Evolutionary conservation across 2,888 invertebrate genomes (phyloP).

Genomic region (Tricholauxania praeusta): DNA sequence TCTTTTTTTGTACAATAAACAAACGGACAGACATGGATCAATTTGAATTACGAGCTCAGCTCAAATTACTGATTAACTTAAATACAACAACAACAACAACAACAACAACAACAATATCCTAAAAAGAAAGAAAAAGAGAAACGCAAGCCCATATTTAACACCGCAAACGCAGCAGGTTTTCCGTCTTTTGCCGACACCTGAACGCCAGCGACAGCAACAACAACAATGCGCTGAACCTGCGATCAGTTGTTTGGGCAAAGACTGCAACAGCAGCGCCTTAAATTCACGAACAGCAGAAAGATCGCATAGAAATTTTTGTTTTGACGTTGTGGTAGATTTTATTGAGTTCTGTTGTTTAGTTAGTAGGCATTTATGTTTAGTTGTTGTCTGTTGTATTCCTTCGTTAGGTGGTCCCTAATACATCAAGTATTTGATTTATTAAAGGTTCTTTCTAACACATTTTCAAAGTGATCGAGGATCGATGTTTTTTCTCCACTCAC

Average conservation of each 20-base stretch:
- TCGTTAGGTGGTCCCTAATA: constrained; percentile 35
- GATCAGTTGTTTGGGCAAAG: neutral
- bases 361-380: neutral
- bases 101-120: neutral
- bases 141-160: constrained; percentile 35
- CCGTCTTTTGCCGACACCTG: constrained; percentile 29
- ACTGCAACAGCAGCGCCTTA: neutral
- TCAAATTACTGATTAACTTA: constrained; percentile 32
- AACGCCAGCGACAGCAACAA: constrained; percentile 13
- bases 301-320: constrained; percentile 19
- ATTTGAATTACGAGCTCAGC: constrained; percentile 56
- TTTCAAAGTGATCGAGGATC: constrained; percentile 25
- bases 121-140: constrained; percentile 1
- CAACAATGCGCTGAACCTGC: constrained; percentile 20
- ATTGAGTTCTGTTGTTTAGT: constrained; percentile 13
- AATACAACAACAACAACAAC: neutral
- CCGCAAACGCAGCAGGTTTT: constrained; percentile 39
- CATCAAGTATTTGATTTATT: constrained; percentile 36
- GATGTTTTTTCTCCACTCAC: neutral
- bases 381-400: neutral
- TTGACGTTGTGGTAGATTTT: constrained; percentile 27
- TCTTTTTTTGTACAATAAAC: neutral
- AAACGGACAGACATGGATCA: constrained; percentile 37
- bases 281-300: neutral
- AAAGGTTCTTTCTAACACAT: constrained; percentile 30